Percentiles rank a stretch among this genome's conserved stretches.
These are phyloP conservation scores for Lucifuga dentata DNA, from an alignment of 2,113 vertebrate species.

Conservation along the genomic window DNA sequence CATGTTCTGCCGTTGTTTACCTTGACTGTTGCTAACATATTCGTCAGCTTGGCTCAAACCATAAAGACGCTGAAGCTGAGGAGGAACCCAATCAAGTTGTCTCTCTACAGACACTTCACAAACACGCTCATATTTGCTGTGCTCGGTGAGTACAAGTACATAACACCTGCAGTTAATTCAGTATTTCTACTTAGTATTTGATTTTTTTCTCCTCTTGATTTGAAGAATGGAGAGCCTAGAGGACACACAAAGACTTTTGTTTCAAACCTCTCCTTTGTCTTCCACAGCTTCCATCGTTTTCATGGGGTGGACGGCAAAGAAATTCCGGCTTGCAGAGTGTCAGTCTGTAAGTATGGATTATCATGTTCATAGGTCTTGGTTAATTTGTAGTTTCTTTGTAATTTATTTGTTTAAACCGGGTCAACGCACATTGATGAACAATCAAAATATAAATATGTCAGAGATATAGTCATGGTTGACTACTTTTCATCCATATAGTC, in stretches of 20 bases:
- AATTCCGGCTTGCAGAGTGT: slow-evolving; percentile 86
- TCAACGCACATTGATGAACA: too few species aligned
- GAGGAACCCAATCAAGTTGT: slow-evolving; percentile 90
- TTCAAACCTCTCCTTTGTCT: slow-evolving; percentile 38
- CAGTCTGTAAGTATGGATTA: slow-evolving; percentile 85
- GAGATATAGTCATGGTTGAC: too few species aligned
- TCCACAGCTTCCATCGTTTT: slow-evolving; percentile 88
- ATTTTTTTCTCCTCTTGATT: too few species aligned
- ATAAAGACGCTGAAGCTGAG: slow-evolving; percentile 91
- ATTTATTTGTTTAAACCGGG: too few species aligned
- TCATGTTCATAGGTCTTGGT: not conserved
- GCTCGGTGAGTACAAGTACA: slow-evolving; percentile 84
- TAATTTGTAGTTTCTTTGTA: not conserved
- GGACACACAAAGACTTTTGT: not conserved
- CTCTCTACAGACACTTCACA: slow-evolving; percentile 91
- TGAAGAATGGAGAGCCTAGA: too few species aligned
- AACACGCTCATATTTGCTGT: slow-evolving; percentile 91
- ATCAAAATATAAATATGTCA: too few species aligned
- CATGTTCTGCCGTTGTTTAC: slow-evolving; percentile 52
- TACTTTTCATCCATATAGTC: too few species aligned
- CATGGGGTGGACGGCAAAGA: slow-evolving; percentile 89
- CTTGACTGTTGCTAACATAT: slow-evolving; percentile 85
- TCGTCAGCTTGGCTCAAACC: slow-evolving; percentile 91
- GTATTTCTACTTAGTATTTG: too few species aligned
- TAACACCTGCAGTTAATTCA: not conserved